Conservation (phyloP, 2,888 invertebrate species). For the Heliconius cydno region DNA sequence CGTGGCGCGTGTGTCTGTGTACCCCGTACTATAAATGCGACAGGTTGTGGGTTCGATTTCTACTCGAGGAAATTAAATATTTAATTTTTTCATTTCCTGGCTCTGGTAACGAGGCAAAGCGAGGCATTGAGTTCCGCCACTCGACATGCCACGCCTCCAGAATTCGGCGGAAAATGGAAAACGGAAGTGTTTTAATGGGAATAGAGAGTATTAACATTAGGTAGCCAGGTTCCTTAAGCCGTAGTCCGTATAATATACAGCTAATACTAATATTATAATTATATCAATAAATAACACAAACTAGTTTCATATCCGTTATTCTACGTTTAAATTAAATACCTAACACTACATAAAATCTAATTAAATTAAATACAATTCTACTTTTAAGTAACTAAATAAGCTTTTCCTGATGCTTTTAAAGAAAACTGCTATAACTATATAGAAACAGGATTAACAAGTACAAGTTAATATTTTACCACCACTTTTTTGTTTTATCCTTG, state of each 20-base stretch:
- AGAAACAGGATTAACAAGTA: not conserved
- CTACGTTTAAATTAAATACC: not conserved
- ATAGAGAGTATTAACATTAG: not conserved
- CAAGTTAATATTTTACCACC: not conserved
- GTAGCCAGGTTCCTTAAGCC: not conserved
- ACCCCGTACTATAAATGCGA: not conserved
- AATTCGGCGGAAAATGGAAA: too few species aligned
- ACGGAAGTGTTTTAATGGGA: too few species aligned
- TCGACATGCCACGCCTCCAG: too few species aligned
- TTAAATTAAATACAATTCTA: not conserved
- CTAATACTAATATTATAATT: too few species aligned
- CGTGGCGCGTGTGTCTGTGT: not conserved
- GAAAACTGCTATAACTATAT: not conserved
- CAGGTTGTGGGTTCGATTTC: not conserved
- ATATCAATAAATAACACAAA: not conserved
- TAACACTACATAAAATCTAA: not conserved
- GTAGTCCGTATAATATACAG: not conserved
- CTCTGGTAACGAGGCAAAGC: too few species aligned
- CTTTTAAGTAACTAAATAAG: not conserved
- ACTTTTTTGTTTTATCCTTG: conserved; percentile 1
- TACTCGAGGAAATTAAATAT: not conserved
- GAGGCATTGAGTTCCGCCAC: too few species aligned
- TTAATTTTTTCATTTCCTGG: not conserved
- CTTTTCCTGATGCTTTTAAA: not conserved
- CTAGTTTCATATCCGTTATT: not conserved